A percentile compares a stretch with the other conserved stretches of the same genome.
Evolutionary conservation across 2,113 vertebrate genomes (phyloP).

Genomic region (Prionailurus viverrinus): DNA sequence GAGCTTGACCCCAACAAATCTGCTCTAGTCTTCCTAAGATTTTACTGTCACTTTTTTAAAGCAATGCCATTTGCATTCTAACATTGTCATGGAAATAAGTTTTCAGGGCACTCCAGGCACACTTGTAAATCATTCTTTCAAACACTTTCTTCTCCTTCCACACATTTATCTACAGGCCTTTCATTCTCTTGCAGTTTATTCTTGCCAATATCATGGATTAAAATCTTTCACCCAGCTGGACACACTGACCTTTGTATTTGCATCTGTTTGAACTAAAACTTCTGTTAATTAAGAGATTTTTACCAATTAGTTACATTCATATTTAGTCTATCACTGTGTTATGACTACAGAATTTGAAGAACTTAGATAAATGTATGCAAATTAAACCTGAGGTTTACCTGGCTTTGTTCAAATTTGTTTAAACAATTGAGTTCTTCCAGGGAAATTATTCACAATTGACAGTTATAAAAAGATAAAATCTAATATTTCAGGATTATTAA

Average conservation of each 20-base stretch:
- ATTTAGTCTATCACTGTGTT: constrained; percentile 67
- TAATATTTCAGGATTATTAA: not conserved
- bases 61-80: constrained; percentile 39
- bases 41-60: constrained; percentile 68
- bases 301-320: constrained; percentile 68
- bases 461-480: not conserved
- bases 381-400: constrained; percentile 46
- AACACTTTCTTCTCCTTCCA: not conserved
- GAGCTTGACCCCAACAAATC: not conserved
- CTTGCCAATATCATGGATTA: constrained; percentile 73
- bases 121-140: constrained; percentile 49
- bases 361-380: constrained; percentile 58
- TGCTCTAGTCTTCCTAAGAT: constrained; percentile 16
- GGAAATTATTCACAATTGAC: constrained; percentile 36
- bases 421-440: constrained; percentile 1
- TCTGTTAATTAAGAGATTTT: constrained; percentile 81
- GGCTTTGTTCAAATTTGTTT: constrained; percentile 47
- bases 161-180: constrained; percentile 69
- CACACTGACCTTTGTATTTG: constrained; percentile 78
- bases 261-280: constrained; percentile 63
- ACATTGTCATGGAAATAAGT: not conserved
- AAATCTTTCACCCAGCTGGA: constrained; percentile 57
- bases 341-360: constrained; percentile 22
- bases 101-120: not conserved
- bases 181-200: constrained; percentile 7